These are phyloP conservation scores for Quadroppia sp. DNA, from an alignment of 2,888 invertebrate species.

Conservation along the genomic window DNA sequence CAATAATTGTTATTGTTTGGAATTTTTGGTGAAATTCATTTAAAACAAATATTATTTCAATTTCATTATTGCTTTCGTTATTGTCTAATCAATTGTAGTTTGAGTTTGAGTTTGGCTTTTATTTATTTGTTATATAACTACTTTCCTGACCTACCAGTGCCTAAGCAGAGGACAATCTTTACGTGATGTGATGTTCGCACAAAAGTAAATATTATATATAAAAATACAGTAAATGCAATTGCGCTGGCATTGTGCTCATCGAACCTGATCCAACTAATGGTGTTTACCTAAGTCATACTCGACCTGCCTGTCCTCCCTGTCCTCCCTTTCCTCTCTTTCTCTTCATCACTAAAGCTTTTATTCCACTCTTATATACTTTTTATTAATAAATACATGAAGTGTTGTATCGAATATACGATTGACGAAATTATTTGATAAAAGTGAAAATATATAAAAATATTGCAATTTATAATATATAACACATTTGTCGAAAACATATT, in stretches of 20 bases:
- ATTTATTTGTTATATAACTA: constrained; percentile 3
- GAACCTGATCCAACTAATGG: constrained; percentile 22
- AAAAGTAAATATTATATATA: not conserved
- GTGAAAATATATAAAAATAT: no score
- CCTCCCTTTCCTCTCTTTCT: not conserved
- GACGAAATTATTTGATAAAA: no score
- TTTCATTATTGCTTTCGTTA: not conserved
- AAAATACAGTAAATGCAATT: not conserved
- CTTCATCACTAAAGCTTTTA: not conserved
- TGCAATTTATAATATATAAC: no score
- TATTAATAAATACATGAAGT: no score
- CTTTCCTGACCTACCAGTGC: constrained; percentile 14
- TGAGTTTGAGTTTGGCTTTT: not conserved
- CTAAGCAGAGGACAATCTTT: constrained; percentile 6
- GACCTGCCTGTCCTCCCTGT: no score
- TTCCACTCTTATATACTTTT: not conserved
- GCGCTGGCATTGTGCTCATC: constrained; percentile 10
- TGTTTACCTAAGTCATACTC: constrained; percentile 12
- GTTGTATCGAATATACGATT: no score
- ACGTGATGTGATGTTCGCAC: constrained; percentile 10
- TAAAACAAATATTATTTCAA: not conserved
- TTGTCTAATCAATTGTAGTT: not conserved
- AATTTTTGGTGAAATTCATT: not conserved
- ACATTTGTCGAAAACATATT: no score
- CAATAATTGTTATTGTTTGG: not conserved